These are phyloP conservation scores for Sweltsa coloradensis DNA, from an alignment of 1,140 invertebrate species.

Conservation along the genomic window DNA sequence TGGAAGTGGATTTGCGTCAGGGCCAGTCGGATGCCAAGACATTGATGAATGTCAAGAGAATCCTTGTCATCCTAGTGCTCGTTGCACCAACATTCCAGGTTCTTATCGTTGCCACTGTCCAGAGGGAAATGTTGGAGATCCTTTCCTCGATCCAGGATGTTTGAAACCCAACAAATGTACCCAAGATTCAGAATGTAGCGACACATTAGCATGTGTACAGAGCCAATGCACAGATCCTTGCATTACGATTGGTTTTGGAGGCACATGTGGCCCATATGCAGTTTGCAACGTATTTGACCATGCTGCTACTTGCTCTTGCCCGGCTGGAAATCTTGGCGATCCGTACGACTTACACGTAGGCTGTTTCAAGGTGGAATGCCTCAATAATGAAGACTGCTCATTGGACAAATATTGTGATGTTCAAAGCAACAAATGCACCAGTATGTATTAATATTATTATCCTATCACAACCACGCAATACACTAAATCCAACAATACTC, in stretches of 20 bases:
- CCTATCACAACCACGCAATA: no score
- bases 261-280: constrained; percentile 54
- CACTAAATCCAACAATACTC: no score
- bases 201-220: constrained; percentile 54
- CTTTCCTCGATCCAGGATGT: constrained; percentile 55
- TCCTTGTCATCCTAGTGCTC: constrained; percentile 66
- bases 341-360: constrained; percentile 53
- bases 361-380: constrained; percentile 75
- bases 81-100: constrained; percentile 66
- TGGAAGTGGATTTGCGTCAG: constrained; percentile 50
- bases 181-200: constrained; percentile 51
- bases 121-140: constrained; percentile 63
- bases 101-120: constrained; percentile 70
- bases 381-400: constrained; percentile 59
- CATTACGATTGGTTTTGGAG: constrained; percentile 29
- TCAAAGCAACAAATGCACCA: constrained; percentile 62
- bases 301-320: constrained; percentile 54
- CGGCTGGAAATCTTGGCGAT: constrained; percentile 67
- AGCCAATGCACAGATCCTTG: constrained; percentile 69
- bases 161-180: constrained; percentile 55
- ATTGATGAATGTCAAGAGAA: constrained; percentile 65
- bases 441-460: no score
- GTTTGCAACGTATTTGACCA: constrained; percentile 59
- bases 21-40: constrained; percentile 57
- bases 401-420: constrained; percentile 58